A percentile compares a stretch with the other conserved stretches of the same genome.
These are phyloP conservation scores for Poeciliopsis retropinna DNA, from an alignment of 2,113 vertebrate genomes.

Conservation along the genomic window DNA sequence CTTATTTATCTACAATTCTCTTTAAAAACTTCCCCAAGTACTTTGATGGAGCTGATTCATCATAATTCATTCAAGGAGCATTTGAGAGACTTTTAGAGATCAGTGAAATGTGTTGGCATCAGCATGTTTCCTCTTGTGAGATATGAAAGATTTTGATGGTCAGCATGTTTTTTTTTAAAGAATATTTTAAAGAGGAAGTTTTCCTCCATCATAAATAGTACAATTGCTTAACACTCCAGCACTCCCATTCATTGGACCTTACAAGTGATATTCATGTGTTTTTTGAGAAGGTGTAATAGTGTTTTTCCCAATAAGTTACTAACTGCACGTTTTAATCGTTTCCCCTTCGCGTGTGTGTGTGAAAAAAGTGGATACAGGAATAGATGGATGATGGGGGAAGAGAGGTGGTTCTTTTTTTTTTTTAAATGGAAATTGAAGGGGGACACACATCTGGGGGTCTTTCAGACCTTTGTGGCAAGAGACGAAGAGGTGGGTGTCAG, in stretches of 20 bases:
- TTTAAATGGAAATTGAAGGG: slow-evolving; percentile 77
- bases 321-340: slow-evolving; percentile 26
- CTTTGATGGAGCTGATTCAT: neutral
- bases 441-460: slow-evolving; percentile 76
- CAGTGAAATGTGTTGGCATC: slow-evolving; percentile 15
- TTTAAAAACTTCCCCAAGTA: no score
- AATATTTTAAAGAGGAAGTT: slow-evolving; percentile 29
- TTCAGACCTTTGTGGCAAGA: slow-evolving; percentile 69
- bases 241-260: slow-evolving; percentile 19
- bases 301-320: slow-evolving; percentile 26
- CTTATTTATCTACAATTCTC: neutral
- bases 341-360: slow-evolving; percentile 20
- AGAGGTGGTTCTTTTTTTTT: slow-evolving; percentile 60
- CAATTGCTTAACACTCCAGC: slow-evolving; percentile 1
- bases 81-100: slow-evolving; percentile 7
- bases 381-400: slow-evolving; percentile 57
- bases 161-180: slow-evolving; percentile 28
- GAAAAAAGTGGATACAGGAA: slow-evolving; percentile 38
- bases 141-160: slow-evolving; percentile 19
- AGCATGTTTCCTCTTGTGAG: slow-evolving; percentile 24
- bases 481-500: slow-evolving; percentile 64
- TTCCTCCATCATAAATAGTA: neutral
- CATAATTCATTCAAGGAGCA: neutral
- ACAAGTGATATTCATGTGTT: slow-evolving; percentile 14
- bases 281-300: neutral